A percentile compares a stretch with the other conserved stretches of the same genome.
These are phyloP conservation scores for Choloepus hoffmanni DNA, from an alignment of 2,113 vertebrate species.

Conservation along the genomic window DNA sequence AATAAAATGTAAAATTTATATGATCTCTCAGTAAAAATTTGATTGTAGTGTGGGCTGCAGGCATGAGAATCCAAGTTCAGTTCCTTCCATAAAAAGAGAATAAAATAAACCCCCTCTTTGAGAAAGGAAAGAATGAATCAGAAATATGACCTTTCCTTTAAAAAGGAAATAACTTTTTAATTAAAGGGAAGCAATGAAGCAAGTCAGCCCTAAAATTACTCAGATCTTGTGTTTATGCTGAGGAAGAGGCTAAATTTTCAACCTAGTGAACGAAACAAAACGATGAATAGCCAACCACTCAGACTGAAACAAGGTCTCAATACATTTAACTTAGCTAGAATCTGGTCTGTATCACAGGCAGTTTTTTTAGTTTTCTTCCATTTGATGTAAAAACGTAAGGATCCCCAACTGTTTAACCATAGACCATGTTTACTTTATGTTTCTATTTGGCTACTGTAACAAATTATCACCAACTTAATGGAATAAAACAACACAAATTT, in stretches of 20 bases:
- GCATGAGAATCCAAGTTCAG: neutral
- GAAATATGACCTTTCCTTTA: too few relatives aligned
- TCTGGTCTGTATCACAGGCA: neutral
- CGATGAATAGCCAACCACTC: neutral
- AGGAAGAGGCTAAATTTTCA: neutral
- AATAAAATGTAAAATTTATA: neutral
- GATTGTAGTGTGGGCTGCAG: neutral
- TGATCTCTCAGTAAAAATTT: neutral
- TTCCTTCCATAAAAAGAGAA: neutral
- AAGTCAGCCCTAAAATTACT: neutral
- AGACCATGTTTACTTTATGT: neutral
- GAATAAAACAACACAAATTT: too few relatives aligned
- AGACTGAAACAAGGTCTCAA: neutral
- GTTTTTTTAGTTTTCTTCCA: neutral
- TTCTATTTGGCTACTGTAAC: neutral
- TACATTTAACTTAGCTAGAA: neutral
- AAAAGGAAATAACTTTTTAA: neutral
- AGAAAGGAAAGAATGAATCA: neutral
- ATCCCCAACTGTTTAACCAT: neutral
- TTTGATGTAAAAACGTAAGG: neutral
- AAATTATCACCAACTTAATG: neutral
- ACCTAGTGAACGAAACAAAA: neutral
- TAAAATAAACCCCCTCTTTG: neutral
- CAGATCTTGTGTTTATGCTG: neutral
- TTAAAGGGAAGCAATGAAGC: neutral